A percentile compares a stretch with the other conserved stretches of the same genome.
phyloP scores from a whole-genome alignment of 2,888 invertebrate species.

The Thymelicus lineola region DNA sequence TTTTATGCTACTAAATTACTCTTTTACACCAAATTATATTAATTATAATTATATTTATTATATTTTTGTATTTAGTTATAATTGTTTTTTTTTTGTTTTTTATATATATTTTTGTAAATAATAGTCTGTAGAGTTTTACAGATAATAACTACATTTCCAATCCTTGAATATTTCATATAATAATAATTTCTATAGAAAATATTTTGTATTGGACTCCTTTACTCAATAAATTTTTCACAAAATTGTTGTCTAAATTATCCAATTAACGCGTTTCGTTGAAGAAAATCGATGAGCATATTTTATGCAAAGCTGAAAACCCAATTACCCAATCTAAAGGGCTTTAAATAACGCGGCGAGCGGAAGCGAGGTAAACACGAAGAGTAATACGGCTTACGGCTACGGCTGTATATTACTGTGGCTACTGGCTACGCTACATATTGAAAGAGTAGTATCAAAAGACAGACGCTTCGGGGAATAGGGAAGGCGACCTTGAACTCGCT shows the following conservation, averaged over 20 bases:
- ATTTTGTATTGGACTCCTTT: neutral
- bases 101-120: no score
- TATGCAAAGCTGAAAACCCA: constrained; percentile 13
- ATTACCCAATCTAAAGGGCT: constrained; percentile 11
- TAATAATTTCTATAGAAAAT: neutral
- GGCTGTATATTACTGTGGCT: neutral
- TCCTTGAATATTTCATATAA: neutral
- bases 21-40: no score
- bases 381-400: neutral
- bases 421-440: constrained; percentile 4
- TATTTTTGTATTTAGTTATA: no score
- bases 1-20: no score
- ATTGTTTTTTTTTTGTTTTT: no score
- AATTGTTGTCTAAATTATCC: neutral
- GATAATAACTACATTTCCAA: neutral
- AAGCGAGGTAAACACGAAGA: constrained; percentile 1
- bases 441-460: constrained; percentile 26
- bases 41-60: no score
- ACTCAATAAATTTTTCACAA: neutral
- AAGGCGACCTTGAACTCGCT: constrained; percentile 53
- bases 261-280: constrained; percentile 4
- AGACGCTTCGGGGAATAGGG: constrained; percentile 25
- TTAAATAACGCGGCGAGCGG: neutral
- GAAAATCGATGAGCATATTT: constrained; percentile 2
- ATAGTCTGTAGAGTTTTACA: no score